These are phyloP conservation scores for Ctenomys sociabilis DNA, from an alignment of 2,113 vertebrate genomes.

Conservation along the genomic window DNA sequence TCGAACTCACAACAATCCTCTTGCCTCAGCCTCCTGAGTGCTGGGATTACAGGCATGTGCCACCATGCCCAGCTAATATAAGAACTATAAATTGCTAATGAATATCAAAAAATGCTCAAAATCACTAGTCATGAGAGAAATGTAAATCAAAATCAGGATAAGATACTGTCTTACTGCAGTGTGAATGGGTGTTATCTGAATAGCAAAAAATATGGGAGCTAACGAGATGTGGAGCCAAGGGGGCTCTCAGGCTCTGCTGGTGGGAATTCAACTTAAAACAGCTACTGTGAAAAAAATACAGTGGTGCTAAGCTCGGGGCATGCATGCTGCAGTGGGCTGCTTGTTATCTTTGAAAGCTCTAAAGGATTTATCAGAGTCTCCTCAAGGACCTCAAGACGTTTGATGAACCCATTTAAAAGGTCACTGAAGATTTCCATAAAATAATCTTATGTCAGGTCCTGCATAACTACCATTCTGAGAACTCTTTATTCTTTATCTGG, in stretches of 20 bases:
- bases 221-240: neutral
- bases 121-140: neutral
- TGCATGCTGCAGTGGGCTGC: too few species aligned
- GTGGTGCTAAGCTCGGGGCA: neutral
- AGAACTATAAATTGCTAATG: neutral
- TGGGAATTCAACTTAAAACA: neutral
- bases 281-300: neutral
- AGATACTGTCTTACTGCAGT: neutral
- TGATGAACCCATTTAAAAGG: too few species aligned
- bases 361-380: neutral
- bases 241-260: neutral
- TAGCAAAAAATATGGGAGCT: neutral
- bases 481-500: too few species aligned
- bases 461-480: too few species aligned
- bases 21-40: too few species aligned
- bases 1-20: too few species aligned
- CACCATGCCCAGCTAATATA: too few species aligned
- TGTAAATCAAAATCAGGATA: neutral
- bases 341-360: neutral
- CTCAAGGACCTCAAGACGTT: neutral
- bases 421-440: too few species aligned
- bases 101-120: neutral
- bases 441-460: too few species aligned
- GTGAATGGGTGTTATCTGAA: neutral
- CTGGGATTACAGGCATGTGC: too few species aligned